Evolutionary conservation across 2,888 invertebrate genomes (phyloP).

Genomic region (Rhyacophila evoluta): DNA sequence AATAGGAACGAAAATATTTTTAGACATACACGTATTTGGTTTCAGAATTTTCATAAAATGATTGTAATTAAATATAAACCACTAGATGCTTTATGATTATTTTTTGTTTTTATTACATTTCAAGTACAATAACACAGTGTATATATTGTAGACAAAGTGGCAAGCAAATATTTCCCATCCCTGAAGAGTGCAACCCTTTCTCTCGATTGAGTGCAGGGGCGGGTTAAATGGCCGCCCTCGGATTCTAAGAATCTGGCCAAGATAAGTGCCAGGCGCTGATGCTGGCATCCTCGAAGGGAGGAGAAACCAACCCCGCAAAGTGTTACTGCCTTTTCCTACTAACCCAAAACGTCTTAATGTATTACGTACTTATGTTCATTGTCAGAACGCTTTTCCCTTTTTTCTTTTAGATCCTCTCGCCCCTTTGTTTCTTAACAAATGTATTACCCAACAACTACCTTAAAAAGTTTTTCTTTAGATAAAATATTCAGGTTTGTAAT

Average conservation of each 20-base stretch:
- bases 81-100: too few relatives aligned
- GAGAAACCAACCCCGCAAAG: not conserved
- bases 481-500: too few relatives aligned
- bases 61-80: too few relatives aligned
- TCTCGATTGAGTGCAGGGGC: slow-evolving; percentile 1
- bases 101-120: too few relatives aligned
- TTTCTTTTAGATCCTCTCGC: not conserved
- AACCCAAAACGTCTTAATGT: slow-evolving; percentile 7
- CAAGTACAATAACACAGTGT: too few relatives aligned
- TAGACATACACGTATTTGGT: too few relatives aligned
- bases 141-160: not conserved
- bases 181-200: not conserved
- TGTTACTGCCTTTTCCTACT: slow-evolving; percentile 2
- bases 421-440: not conserved
- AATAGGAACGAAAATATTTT: too few relatives aligned
- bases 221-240: slow-evolving; percentile 1
- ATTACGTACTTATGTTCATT: not conserved
- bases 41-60: too few relatives aligned
- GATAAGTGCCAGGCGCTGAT: not conserved
- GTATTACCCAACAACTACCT: too few relatives aligned
- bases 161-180: not conserved
- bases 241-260: slow-evolving; percentile 3
- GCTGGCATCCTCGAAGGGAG: slow-evolving; percentile 3
- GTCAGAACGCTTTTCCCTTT: not conserved
- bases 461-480: too few relatives aligned